These are phyloP conservation scores for Lepidurus couesii DNA, from an alignment of 1,140 invertebrate species.

Conservation along the genomic window DNA sequence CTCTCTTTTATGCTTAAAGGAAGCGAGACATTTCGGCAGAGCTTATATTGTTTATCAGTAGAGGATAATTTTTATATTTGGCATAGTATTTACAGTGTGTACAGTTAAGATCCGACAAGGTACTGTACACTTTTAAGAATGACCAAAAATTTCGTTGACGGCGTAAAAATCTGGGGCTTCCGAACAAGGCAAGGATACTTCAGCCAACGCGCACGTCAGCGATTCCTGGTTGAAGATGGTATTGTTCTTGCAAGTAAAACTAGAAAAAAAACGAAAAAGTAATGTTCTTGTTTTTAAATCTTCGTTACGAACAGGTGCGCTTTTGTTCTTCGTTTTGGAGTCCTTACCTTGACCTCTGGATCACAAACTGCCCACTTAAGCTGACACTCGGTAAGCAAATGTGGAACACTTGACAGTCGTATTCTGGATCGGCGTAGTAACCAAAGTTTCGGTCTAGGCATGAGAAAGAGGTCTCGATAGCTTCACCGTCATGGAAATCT, in stretches of 20 bases:
- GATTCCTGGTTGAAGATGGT: conserved; percentile 43
- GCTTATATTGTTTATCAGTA: not conserved
- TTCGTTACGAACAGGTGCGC: not conserved
- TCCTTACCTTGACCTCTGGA: not conserved
- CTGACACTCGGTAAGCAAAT: conserved; percentile 41
- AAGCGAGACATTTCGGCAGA: too few relatives aligned
- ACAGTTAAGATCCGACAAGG: not conserved
- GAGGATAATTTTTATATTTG: not conserved
- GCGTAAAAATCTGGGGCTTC: conserved; percentile 38
- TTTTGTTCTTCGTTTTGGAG: not conserved
- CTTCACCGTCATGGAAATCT: not conserved
- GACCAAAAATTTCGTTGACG: conserved; percentile 30
- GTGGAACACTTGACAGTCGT: conserved; percentile 45
- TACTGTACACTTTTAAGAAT: not conserved
- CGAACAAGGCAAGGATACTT: conserved; percentile 42
- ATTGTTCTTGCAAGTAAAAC: conserved; percentile 43
- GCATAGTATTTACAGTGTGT: not conserved
- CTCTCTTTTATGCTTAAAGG: too few relatives aligned
- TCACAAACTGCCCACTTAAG: conserved; percentile 36
- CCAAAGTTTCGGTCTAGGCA: conserved; percentile 42
- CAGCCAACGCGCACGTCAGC: conserved; percentile 41
- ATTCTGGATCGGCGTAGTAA: conserved; percentile 45
- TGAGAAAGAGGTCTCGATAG: conserved; percentile 38
- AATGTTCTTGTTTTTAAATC: conserved; percentile 14
- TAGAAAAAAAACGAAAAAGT: conserved; percentile 37